Evolutionary conservation across 2,888 invertebrate genomes (phyloP).

Genomic region (Bedellia somnulentella): DNA sequence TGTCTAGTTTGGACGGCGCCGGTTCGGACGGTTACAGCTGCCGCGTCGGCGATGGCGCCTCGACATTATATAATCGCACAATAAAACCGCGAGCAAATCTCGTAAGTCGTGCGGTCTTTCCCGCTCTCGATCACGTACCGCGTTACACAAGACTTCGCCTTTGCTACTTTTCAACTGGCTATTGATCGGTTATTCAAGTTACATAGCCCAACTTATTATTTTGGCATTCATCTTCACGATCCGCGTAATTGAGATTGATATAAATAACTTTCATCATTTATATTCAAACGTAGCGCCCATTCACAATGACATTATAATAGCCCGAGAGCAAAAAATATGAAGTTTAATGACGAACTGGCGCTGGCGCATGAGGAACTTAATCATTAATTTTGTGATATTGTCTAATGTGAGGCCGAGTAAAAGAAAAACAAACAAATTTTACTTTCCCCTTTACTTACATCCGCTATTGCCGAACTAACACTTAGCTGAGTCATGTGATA

Average conservation of each 20-base stretch:
- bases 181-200: slow-evolving; percentile 4
- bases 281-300: slow-evolving; percentile 28
- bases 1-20: too few species aligned
- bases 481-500: slow-evolving; percentile 46
- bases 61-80: too few species aligned
- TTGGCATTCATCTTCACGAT: slow-evolving; percentile 6
- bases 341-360: too few species aligned
- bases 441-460: slow-evolving; percentile 54
- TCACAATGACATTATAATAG: too few species aligned
- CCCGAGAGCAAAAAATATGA: too few species aligned
- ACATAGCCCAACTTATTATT: slow-evolving; percentile 2
- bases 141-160: slow-evolving; percentile 34
- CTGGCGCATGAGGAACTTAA: too few species aligned
- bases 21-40: too few species aligned
- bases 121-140: slow-evolving; percentile 47
- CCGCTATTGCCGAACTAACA: slow-evolving; percentile 45
- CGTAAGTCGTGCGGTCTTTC: too few species aligned
- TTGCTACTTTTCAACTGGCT: slow-evolving; percentile 1
- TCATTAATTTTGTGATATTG: too few species aligned
- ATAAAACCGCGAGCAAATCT: too few species aligned
- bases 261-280: slow-evolving; percentile 39
- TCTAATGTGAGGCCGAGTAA: slow-evolving; percentile 28
- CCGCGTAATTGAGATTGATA: slow-evolving; percentile 30
- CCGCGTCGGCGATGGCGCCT: too few species aligned
- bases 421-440: slow-evolving; percentile 51